Conservation (phyloP, 2,888 invertebrate genomes). For the Ernsta delagoae region DNA sequence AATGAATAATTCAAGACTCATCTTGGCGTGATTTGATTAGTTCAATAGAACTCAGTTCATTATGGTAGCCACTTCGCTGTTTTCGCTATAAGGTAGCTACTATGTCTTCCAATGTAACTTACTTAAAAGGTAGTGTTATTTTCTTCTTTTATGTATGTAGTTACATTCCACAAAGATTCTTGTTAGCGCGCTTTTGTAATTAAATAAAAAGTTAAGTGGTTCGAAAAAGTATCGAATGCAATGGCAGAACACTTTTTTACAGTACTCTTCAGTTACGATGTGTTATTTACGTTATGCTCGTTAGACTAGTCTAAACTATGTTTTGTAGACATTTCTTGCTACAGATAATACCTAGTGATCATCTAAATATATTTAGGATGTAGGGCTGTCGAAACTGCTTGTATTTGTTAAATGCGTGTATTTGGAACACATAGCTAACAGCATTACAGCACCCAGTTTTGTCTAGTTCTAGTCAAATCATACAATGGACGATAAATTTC, state of each 20-base stretch:
- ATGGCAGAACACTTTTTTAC: neutral
- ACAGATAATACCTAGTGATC: neutral
- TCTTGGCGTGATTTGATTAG: neutral
- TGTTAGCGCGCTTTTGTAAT: conserved; percentile 6
- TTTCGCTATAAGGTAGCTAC: conserved; percentile 4
- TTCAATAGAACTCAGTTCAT: conserved; percentile 3
- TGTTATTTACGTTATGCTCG: neutral
- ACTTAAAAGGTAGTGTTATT: conserved; percentile 11
- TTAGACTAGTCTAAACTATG: too few relatives aligned
- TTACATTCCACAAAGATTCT: neutral
- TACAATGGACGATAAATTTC: neutral
- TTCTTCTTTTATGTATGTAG: neutral
- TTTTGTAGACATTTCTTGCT: neutral
- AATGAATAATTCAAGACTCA: conserved; percentile 10
- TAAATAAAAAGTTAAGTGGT: conserved; percentile 11
- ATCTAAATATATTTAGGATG: neutral
- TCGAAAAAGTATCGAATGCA: neutral
- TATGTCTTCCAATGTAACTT: conserved; percentile 4
- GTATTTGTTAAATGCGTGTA: too few relatives aligned
- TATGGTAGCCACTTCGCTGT: neutral
- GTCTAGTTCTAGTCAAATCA: neutral
- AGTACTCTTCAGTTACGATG: neutral
- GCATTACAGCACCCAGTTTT: too few relatives aligned
- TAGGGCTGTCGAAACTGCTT: too few relatives aligned
- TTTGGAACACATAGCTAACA: too few relatives aligned